Evolutionary conservation across 2,888 invertebrate species (phyloP), one percentile per base, ranked within the genome.

Genomic region (Galerucella calmariensis): DNA sequence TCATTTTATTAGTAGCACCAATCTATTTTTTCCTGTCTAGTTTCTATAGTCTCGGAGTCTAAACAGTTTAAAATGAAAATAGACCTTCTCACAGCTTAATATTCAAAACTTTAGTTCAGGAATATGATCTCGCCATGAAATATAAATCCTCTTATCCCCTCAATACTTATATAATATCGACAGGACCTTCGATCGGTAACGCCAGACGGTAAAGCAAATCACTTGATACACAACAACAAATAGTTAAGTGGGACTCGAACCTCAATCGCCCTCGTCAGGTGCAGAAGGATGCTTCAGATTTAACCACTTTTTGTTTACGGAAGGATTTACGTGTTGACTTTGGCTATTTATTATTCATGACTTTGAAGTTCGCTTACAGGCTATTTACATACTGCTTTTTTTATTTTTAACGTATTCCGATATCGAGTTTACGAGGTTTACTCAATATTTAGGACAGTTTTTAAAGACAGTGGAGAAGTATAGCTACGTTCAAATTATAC

Each of bases 191-290:
- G 62, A 41, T 8, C 9, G 61, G 27, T n/a, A 4, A n/a, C 56
- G 16, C 20, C 16, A 56, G 27, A 35, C 61, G n/a, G n/a, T 14
- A 62, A 62, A 62, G 62, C 41, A 62, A 41, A 62, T 62, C 41
- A 62, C 62, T 62, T 41, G 62, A 62, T 62, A 62, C 62, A 71
- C 63, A 70, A 70, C 70, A 71, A 59, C 61, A 71, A 70, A 71
- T 65, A 65, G 56, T 71, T 44, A 65, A 71, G 71, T 71, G 71
- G 71, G 63, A 56, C 71, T 71, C 58, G 71, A 71, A 65, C 44
- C 71, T 71, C 71, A 65, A 71, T 71, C 71, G 71, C 63, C 71
- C 65, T 71, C 46, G 65, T 63, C 65, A 65, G 71, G 71, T 71
- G 70, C 70, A 8, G 59, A 63, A 70, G 70, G 56, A 53, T 70